phyloP scores from a whole-genome alignment of 2,113 vertebrate genomes.

The Uria aalge region DNA sequence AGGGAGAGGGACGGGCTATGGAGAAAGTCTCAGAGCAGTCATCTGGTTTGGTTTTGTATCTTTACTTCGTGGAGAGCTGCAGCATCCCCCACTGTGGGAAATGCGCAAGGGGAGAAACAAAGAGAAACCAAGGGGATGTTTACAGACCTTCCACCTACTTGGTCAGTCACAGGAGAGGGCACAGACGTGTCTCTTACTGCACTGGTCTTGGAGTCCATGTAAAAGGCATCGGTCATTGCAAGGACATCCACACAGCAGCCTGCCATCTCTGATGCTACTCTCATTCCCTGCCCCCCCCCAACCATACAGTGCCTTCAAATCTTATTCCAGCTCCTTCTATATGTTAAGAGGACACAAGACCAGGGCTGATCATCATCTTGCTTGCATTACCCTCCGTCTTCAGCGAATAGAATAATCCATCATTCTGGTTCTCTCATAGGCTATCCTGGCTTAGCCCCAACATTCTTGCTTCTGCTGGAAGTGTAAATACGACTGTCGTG shows the following conservation, averaged over 20 bases:
- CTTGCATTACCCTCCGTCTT: neutral
- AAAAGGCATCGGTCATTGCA: neutral
- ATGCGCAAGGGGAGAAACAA: neutral
- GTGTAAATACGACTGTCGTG: neutral
- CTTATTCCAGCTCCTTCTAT: neutral
- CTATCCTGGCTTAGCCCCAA: neutral
- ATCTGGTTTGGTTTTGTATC: neutral
- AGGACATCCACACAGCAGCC: neutral
- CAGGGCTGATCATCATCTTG: neutral
- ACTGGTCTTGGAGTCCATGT: neutral
- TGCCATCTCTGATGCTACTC: neutral
- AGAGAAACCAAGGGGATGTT: neutral
- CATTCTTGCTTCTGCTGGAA: neutral
- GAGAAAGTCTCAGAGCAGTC: neutral
- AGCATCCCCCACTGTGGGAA: neutral
- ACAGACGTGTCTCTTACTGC: accelerated
- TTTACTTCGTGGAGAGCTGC: neutral
- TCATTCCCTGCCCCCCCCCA: neutral
- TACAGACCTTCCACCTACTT: neutral
- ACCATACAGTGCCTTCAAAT: neutral
- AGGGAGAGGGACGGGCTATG: neutral
- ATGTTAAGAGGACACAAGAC: neutral
- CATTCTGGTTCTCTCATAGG: neutral
- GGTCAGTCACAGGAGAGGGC: neutral
- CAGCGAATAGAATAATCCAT: neutral